phyloP scores from a whole-genome alignment of 1,140 invertebrate genomes.

The Coelopa frigida region DNA sequence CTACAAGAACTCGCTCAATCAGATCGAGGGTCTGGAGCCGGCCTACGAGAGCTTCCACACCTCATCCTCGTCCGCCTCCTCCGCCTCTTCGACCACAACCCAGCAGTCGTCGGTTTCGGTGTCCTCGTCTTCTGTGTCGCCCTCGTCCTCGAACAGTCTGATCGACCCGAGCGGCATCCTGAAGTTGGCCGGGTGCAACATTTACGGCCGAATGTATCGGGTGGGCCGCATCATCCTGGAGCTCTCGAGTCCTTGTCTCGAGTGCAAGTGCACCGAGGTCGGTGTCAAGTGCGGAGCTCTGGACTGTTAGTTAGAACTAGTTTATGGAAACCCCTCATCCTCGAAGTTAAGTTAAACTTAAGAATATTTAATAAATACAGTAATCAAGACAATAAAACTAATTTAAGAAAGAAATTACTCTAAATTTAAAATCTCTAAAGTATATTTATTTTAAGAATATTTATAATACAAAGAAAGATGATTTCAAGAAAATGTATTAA shows the following conservation, averaged over 20 bases:
- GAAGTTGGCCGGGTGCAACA: slow-evolving; percentile 83
- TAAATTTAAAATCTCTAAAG: neutral
- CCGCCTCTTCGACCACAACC: slow-evolving; percentile 1
- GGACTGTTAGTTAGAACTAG: slow-evolving; percentile 52
- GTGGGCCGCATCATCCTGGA: slow-evolving; percentile 77
- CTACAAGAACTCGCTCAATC: slow-evolving; percentile 26
- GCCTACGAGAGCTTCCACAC: neutral
- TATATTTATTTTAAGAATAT: neutral
- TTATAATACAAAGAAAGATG: neutral
- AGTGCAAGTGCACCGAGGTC: slow-evolving; percentile 78
- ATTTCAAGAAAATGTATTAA: neutral
- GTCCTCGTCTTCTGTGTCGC: slow-evolving; percentile 1
- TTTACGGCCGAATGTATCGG: slow-evolving; percentile 83
- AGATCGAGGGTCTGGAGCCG: slow-evolving; percentile 27
- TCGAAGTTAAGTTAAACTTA: too few species aligned
- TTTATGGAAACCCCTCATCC: neutral
- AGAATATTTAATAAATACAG: too few species aligned
- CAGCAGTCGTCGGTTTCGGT: neutral
- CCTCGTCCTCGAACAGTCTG: slow-evolving; percentile 14
- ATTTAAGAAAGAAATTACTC: neutral
- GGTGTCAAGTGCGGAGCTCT: slow-evolving; percentile 77
- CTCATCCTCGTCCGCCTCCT: neutral
- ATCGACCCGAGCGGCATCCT: slow-evolving; percentile 49
- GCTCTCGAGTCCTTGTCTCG: slow-evolving; percentile 71
- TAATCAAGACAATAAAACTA: slow-evolving; percentile 3